These are phyloP conservation scores for Cavia aperea DNA, from an alignment of 2,113 vertebrate genomes.

Conservation along the genomic window DNA sequence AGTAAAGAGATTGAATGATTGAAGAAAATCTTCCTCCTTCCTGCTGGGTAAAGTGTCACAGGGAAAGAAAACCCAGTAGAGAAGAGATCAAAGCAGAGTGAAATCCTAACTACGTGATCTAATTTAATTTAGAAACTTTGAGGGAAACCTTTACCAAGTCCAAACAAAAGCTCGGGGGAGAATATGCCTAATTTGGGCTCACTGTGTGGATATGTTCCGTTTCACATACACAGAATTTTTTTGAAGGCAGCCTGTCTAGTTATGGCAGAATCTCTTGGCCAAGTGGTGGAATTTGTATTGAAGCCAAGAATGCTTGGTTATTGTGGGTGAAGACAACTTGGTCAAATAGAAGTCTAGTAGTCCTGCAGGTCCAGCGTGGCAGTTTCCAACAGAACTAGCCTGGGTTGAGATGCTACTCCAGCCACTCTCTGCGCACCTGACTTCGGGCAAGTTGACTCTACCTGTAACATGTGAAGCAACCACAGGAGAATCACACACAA, in stretches of 20 bases:
- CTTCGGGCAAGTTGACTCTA: background rate
- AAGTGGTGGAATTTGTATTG: background rate
- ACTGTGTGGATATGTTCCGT: background rate
- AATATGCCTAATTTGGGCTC: background rate
- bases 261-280: background rate
- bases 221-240: background rate
- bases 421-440: background rate
- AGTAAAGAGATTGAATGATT: background rate
- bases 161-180: background rate
- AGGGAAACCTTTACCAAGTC: background rate
- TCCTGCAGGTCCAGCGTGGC: background rate
- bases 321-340: background rate
- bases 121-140: background rate
- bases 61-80: background rate
- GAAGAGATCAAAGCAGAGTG: background rate
- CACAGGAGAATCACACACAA: too few species aligned
- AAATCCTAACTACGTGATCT: background rate
- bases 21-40: constrained; percentile 39
- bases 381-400: background rate
- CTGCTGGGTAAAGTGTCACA: background rate
- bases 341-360: background rate
- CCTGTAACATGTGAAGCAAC: background rate
- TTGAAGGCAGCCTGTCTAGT: background rate
- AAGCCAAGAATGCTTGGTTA: background rate
- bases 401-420: background rate